Percentiles rank a stretch among this genome's conserved stretches.
Evolutionary conservation across 2,113 vertebrate species (phyloP).

Genomic region (Pongo pygmaeus): DNA sequence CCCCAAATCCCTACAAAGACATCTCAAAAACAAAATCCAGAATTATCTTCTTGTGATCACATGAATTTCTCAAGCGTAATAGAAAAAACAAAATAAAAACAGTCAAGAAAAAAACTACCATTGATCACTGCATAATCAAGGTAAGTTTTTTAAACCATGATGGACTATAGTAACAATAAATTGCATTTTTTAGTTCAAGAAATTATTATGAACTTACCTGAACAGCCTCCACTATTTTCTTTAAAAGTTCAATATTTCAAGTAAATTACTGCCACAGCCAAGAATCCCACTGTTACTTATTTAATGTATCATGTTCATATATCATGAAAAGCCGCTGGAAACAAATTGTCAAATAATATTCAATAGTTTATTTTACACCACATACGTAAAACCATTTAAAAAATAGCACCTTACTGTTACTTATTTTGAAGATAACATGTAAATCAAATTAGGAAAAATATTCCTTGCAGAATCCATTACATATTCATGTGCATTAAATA

Average conservation of each 20-base stretch:
- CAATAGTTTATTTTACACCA: not conserved
- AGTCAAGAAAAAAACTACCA: not conserved
- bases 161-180: not conserved
- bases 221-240: not conserved
- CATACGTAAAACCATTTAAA: not conserved
- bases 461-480: not conserved
- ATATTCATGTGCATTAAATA: not conserved
- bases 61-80: not conserved
- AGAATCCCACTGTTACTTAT: not conserved
- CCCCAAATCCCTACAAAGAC: not conserved
- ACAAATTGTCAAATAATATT: not conserved
- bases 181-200: not conserved
- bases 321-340: not conserved
- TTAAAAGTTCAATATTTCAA: slow-evolving; percentile 22
- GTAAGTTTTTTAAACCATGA: not conserved
- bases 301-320: not conserved
- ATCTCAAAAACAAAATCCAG: not conserved
- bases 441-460: not conserved
- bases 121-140: not conserved
- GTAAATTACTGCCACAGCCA: not conserved
- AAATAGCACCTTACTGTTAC: not conserved
- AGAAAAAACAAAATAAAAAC: not conserved
- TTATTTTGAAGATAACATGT: not conserved
- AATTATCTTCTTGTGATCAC: not conserved
- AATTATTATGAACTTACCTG: not conserved